Evolutionary conservation across 1,140 invertebrate genomes (phyloP).

Genomic region (Formica exsecta): DNA sequence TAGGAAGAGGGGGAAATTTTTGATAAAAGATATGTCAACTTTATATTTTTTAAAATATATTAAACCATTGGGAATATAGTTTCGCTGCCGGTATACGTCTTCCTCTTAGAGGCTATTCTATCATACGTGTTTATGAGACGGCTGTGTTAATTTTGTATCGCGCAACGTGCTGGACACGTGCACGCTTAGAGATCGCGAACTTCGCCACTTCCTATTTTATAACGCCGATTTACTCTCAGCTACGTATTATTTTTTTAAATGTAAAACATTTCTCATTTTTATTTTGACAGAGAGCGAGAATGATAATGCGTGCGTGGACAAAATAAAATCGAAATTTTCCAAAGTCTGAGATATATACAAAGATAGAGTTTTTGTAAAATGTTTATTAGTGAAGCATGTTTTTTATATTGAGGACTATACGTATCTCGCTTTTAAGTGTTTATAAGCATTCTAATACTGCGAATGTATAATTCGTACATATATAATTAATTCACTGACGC

Average conservation of each 20-base stretch:
- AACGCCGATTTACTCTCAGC: not conserved
- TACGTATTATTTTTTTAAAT: conserved; percentile 27
- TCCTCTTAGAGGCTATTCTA: not conserved
- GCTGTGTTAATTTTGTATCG: conserved; percentile 52
- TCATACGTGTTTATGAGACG: conserved; percentile 6
- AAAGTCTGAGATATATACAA: not conserved
- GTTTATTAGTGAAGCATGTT: not conserved
- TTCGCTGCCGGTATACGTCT: not conserved
- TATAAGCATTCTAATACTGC: not conserved
- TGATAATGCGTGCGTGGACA: too few relatives aligned
- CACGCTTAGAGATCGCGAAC: not conserved
- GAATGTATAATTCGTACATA: not conserved
- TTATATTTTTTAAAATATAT: not conserved
- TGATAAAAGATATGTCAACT: not conserved
- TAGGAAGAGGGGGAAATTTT: not conserved
- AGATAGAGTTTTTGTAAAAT: not conserved
- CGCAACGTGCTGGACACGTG: conserved; percentile 33
- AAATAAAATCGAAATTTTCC: not conserved
- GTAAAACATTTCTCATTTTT: not conserved
- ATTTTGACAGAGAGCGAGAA: not conserved
- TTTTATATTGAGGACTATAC: not conserved
- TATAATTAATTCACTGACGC: not conserved
- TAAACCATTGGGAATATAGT: conserved; percentile 12
- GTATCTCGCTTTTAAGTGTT: not conserved
- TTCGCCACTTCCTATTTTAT: not conserved